Percentiles rank a stretch among this genome's conserved stretches.
phyloP scores from a whole-genome alignment of 2,113 vertebrate genomes.

The Gambusia affinis region DNA sequence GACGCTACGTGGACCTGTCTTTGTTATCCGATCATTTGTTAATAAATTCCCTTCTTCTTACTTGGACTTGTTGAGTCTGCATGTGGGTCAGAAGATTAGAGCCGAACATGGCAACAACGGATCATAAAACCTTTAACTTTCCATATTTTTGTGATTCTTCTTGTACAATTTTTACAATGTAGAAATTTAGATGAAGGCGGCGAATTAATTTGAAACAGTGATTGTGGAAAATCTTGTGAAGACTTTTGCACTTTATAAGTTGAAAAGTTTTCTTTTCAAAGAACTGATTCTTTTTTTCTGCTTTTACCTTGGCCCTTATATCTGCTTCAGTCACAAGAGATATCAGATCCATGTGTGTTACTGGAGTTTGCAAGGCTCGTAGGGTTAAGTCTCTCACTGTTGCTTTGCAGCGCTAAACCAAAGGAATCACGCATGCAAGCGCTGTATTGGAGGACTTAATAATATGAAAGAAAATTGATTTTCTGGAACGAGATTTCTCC shows the following conservation, averaged over 20 bases:
- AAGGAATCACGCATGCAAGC: constrained; percentile 76
- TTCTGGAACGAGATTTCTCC: constrained; percentile 84
- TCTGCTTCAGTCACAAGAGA: constrained; percentile 61
- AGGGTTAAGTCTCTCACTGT: constrained; percentile 77
- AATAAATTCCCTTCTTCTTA: too few relatives aligned
- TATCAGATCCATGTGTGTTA: constrained; percentile 66
- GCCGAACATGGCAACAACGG: too few relatives aligned
- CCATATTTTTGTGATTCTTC: neutral
- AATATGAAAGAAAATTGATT: constrained; percentile 86
- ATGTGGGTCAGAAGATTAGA: too few relatives aligned
- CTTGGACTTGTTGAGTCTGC: too few relatives aligned
- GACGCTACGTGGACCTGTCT: too few relatives aligned
- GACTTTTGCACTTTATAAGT: neutral
- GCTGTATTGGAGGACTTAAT: constrained; percentile 81
- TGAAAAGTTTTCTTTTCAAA: constrained; percentile 25
- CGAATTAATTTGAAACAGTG: neutral
- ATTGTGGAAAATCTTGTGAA: neutral
- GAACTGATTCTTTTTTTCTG: neutral
- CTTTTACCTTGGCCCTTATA: constrained; percentile 49
- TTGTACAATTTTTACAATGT: neutral
- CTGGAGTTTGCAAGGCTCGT: constrained; percentile 54
- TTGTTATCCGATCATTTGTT: too few relatives aligned
- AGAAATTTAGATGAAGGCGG: neutral
- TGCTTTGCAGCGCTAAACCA: constrained; percentile 62
- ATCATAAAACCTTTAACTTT: neutral